phyloP scores from a whole-genome alignment of 2,113 vertebrate genomes.

The Pleuronectes platessa region DNA sequence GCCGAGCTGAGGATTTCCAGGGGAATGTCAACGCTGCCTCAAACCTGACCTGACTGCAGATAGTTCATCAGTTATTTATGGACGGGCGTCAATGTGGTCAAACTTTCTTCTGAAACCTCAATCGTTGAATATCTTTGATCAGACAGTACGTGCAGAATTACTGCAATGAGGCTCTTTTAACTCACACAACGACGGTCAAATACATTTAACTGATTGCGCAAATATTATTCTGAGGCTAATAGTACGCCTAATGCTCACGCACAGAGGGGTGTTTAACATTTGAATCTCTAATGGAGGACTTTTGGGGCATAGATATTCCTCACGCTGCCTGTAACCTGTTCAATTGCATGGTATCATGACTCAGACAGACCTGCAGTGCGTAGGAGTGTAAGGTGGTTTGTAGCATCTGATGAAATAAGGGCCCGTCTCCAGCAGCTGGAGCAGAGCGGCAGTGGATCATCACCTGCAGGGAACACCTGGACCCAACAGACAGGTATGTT shows the following conservation, averaged over 20 bases:
- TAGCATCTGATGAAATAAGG: conserved; percentile 47
- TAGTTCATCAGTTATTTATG: conserved; percentile 33
- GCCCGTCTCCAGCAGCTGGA: conserved; percentile 82
- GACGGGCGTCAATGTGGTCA: not conserved
- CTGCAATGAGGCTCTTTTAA: conserved; percentile 36
- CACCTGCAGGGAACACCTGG: conserved; percentile 73
- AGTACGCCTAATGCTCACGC: conserved; percentile 17
- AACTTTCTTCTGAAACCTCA: not conserved
- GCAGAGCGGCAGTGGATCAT: conserved; percentile 72
- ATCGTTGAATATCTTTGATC: conserved; percentile 21
- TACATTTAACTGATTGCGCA: conserved; percentile 43
- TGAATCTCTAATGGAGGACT: conserved; percentile 17
- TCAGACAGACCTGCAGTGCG: conserved; percentile 36
- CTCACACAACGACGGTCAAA: conserved; percentile 42
- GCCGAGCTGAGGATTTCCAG: conserved; percentile 47
- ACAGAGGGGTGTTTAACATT: conserved; percentile 28
- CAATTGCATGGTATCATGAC: conserved; percentile 13
- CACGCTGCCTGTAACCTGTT: conserved; percentile 5
- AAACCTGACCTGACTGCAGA: conserved; percentile 30
- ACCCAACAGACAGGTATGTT: conserved; percentile 61
- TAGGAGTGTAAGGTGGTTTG: conserved; percentile 19
- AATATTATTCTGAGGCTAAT: conserved; percentile 26
- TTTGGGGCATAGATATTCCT: conserved; percentile 32
- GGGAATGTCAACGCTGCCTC: conserved; percentile 16
- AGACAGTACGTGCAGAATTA: conserved; percentile 5